Evolutionary conservation across 2,113 vertebrate species (phyloP).

Genomic region (Ascaphus truei): DNA sequence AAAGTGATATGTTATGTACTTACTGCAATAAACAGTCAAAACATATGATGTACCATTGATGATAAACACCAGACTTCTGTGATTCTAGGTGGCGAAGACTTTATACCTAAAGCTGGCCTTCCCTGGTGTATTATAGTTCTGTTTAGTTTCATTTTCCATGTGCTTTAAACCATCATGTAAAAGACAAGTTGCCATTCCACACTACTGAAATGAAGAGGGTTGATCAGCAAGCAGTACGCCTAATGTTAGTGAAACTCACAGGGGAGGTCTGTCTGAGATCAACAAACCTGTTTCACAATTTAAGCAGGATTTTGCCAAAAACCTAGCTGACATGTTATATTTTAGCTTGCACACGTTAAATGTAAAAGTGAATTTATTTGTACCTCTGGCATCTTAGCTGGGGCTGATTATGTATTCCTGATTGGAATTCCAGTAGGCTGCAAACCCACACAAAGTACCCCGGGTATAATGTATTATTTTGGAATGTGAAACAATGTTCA

Average conservation of each 20-base stretch:
- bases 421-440: neutral
- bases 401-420: neutral
- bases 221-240: constrained; percentile 46
- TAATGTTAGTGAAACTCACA: constrained; percentile 44
- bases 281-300: constrained; percentile 46
- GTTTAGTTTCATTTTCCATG: constrained; percentile 53
- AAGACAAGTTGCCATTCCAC: constrained; percentile 49
- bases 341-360: constrained; percentile 36
- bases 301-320: constrained; percentile 43
- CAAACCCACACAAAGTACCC: neutral
- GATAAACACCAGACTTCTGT: constrained; percentile 42
- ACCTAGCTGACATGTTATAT: neutral
- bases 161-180: constrained; percentile 47
- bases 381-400: neutral
- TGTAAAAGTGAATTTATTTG: neutral
- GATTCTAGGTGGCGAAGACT: constrained; percentile 53
- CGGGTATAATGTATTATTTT: neutral
- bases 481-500: neutral
- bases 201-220: constrained; percentile 44
- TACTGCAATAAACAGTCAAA: constrained; percentile 12
- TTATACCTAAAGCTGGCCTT: constrained; percentile 48
- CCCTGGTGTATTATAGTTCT: constrained; percentile 52
- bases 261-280: constrained; percentile 38
- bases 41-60: constrained; percentile 29
- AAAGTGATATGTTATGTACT: neutral